phyloP scores from a whole-genome alignment of 2,888 invertebrate genomes.

The Melanostoma scalare region DNA sequence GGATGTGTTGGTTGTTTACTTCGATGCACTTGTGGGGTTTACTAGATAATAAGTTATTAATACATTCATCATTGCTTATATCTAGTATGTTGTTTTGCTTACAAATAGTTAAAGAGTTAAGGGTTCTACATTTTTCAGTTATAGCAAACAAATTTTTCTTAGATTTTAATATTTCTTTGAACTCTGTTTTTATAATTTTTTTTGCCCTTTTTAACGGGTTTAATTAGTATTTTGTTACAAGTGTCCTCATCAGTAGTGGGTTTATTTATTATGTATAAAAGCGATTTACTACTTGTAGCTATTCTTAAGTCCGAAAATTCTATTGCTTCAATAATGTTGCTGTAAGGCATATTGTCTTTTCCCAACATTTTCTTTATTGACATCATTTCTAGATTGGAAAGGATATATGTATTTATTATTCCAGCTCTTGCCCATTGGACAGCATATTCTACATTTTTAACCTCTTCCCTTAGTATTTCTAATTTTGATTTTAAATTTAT shows the following conservation, averaged over 20 bases:
- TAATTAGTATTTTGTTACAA: constrained; percentile 58
- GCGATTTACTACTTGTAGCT: constrained; percentile 48
- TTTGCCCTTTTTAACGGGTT: constrained; percentile 53
- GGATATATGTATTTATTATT: constrained; percentile 66
- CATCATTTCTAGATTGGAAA: constrained; percentile 63
- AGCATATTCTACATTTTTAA: constrained; percentile 53
- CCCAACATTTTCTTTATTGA: constrained; percentile 48
- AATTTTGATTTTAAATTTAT: constrained; percentile 49
- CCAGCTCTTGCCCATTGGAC: constrained; percentile 64
- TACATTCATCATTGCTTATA: too few species aligned
- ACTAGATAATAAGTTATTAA: too few species aligned
- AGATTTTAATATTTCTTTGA: constrained; percentile 58
- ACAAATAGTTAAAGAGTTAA: constrained; percentile 60
- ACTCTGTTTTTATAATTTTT: constrained; percentile 57
- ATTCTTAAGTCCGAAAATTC: constrained; percentile 58
- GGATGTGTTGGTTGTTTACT: too few species aligned
- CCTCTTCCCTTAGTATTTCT: constrained; percentile 60
- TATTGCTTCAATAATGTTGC: constrained; percentile 56
- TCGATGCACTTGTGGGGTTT: too few species aligned
- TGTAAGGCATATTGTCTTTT: constrained; percentile 58
- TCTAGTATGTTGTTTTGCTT: constrained; percentile 54
- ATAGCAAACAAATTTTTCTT: constrained; percentile 42
- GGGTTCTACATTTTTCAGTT: constrained; percentile 47
- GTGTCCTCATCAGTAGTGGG: constrained; percentile 40
- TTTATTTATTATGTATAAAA: constrained; percentile 58